phyloP scores from a whole-genome alignment of 2,113 vertebrate species.

The Echinops telfairi region DNA sequence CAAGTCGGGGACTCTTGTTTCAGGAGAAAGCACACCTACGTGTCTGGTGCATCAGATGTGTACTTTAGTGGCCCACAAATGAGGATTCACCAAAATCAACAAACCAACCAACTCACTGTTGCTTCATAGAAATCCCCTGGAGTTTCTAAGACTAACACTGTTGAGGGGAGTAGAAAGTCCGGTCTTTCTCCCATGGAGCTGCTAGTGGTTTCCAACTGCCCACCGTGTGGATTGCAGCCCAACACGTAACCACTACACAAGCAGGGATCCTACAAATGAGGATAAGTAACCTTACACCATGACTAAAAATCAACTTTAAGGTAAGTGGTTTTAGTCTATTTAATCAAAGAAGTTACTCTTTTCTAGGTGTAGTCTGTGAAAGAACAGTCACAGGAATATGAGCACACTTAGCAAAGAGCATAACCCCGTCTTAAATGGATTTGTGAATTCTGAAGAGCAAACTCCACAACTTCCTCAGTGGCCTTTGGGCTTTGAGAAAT shows the following conservation, averaged over 20 bases:
- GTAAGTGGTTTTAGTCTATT: neutral
- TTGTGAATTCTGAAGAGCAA: neutral
- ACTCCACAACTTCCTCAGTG: neutral
- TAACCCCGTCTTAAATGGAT: neutral
- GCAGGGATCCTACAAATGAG: neutral
- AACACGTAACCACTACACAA: no score
- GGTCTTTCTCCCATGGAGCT: no score
- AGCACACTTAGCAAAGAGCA: neutral
- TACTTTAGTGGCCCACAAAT: neutral
- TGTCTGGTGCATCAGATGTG: neutral
- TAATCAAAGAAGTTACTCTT: neutral
- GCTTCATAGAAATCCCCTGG: no score
- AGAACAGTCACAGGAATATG: neutral
- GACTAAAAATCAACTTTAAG: neutral
- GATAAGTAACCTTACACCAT: neutral
- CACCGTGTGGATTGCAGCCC: no score
- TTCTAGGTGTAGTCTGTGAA: neutral
- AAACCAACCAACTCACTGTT: no score
- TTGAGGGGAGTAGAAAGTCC: no score
- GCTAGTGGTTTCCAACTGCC: no score
- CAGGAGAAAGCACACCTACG: neutral
- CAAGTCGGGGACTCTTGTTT: no score
- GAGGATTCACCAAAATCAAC: neutral
- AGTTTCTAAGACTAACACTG: no score
- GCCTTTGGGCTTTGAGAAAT: neutral